Evolutionary conservation across 1,140 invertebrate species (phyloP).

Genomic region (Chironomus striatipennis): DNA sequence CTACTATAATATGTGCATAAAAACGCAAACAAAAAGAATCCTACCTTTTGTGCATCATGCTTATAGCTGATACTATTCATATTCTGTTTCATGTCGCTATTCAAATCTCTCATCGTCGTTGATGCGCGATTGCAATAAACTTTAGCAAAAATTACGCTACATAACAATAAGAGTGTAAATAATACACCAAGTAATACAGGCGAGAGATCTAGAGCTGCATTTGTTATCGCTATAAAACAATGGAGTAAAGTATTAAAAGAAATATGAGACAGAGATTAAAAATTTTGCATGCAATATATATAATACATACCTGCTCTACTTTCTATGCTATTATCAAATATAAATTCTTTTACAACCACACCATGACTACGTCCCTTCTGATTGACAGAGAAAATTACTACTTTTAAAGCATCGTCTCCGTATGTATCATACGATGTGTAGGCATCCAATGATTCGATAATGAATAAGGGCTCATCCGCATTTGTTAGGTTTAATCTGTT

Average conservation of each 20-base stretch:
- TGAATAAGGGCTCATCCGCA: slow-evolving; percentile 21
- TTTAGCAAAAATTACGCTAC: slow-evolving; percentile 11
- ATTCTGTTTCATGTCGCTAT: background rate
- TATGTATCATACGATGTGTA: slow-evolving; percentile 36
- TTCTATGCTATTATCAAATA: slow-evolving; percentile 36
- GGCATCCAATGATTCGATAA: slow-evolving; percentile 22
- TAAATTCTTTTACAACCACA: slow-evolving; percentile 36
- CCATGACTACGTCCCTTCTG: slow-evolving; percentile 38
- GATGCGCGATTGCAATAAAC: slow-evolving; percentile 18
- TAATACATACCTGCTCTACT: slow-evolving; percentile 3
- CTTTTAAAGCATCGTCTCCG: background rate
- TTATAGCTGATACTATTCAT: slow-evolving; percentile 14
- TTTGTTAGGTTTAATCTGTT: slow-evolving; percentile 20
- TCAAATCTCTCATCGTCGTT: background rate
- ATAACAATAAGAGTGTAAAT: background rate
- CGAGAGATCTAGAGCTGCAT: slow-evolving; percentile 4
- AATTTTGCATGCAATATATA: too few species aligned
- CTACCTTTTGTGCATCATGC: slow-evolving; percentile 9
- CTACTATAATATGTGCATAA: too few species aligned
- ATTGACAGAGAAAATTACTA: slow-evolving; percentile 28
- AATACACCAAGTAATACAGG: background rate
- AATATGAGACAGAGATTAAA: background rate
- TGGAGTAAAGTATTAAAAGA: background rate
- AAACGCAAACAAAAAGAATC: background rate
- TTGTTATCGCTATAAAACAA: background rate